Evolutionary conservation across 1,140 invertebrate genomes (phyloP).

Genomic region (Drosophila fuyamai): DNA sequence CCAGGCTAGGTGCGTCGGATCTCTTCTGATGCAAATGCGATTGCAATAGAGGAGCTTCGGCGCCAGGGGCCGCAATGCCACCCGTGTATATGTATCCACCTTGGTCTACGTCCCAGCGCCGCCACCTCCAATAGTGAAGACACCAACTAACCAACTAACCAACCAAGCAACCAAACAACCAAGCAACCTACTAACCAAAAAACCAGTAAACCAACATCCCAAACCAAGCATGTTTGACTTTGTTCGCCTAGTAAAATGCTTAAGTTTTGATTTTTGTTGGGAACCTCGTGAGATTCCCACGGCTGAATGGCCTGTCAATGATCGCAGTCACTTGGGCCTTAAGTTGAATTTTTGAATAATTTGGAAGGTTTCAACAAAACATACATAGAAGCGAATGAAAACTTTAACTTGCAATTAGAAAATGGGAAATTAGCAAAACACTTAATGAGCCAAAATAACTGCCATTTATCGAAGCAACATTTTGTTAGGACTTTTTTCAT

Average conservation of each 20-base stretch:
- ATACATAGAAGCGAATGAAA: conserved; percentile 4
- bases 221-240: conserved; percentile 43
- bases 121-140: conserved; percentile 60
- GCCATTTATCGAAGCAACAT: conserved; percentile 71
- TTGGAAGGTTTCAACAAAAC: conserved; percentile 65
- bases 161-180: conserved; percentile 17
- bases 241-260: conserved; percentile 45
- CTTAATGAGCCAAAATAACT: conserved; percentile 77
- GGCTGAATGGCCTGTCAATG: conserved; percentile 16
- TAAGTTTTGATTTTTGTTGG: conserved; percentile 38
- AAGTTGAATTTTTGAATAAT: conserved; percentile 42
- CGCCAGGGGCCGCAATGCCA: conserved; percentile 22
- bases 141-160: conserved; percentile 20
- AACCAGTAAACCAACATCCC: conserved; percentile 41
- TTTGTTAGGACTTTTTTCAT: conserved; percentile 72
- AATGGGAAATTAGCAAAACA: conserved; percentile 52
- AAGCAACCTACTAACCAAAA: conserved; percentile 9
- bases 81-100: conserved; percentile 53
- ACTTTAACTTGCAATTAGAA: conserved; percentile 29
- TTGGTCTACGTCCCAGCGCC: conserved; percentile 61
- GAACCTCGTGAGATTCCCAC: conserved; percentile 38
- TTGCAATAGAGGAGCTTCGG: conserved; percentile 21
- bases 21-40: conserved; percentile 26
- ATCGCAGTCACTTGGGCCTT: conserved; percentile 71
- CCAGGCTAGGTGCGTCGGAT: conserved; percentile 53